phyloP scores from a whole-genome alignment of 2,113 vertebrate species.

The Stigmatopora argus region DNA sequence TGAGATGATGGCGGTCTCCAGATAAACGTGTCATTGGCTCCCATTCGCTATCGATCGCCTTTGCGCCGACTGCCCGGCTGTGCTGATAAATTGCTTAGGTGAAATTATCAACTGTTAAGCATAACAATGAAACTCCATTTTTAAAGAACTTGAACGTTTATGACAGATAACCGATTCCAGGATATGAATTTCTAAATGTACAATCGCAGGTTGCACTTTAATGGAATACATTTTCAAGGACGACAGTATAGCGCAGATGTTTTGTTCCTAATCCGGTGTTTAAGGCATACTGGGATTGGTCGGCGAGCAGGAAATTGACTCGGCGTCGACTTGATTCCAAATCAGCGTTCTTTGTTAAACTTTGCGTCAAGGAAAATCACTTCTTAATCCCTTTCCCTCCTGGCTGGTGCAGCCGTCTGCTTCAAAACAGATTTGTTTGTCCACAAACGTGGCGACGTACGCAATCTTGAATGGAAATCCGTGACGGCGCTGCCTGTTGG shows the following conservation, averaged over 20 bases:
- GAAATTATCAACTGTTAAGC: neutral
- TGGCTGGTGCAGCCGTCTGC: neutral
- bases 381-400: neutral
- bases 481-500: neutral
- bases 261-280: slow-evolving; percentile 6
- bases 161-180: neutral
- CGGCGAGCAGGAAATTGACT: neutral
- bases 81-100: neutral
- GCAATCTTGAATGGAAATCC: slow-evolving; percentile 2
- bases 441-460: neutral
- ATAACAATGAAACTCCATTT: neutral
- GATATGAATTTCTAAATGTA: too few species aligned
- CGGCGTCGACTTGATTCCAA: slow-evolving; percentile 2
- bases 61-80: neutral
- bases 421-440: slow-evolving; percentile 4
- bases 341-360: neutral
- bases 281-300: neutral
- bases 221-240: too few species aligned
- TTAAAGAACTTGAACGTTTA: neutral
- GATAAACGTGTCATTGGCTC: neutral
- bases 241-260: neutral
- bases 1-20: neutral
- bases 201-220: too few species aligned
- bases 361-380: slow-evolving; percentile 5
- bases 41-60: neutral